Evolutionary conservation across 2,888 invertebrate species (phyloP).

Genomic region (Nasonia oneida): DNA sequence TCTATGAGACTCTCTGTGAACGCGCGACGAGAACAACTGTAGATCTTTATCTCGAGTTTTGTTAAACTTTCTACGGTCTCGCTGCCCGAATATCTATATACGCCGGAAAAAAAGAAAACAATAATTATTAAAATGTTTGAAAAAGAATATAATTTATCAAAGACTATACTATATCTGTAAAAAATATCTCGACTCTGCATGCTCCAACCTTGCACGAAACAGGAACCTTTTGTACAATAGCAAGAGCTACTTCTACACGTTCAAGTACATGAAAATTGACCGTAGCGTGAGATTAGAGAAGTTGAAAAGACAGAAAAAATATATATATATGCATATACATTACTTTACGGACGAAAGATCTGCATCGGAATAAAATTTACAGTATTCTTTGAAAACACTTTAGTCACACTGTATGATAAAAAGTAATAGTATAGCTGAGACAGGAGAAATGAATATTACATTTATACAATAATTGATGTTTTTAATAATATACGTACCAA

Average conservation of each 20-base stretch:
- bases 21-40: too few species aligned
- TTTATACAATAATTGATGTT: slow-evolving; percentile 51
- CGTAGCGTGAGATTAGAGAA: slow-evolving; percentile 30
- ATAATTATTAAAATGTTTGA: not conserved
- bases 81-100: not conserved
- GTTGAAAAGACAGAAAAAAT: not conserved
- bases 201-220: slow-evolving; percentile 14
- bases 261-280: not conserved
- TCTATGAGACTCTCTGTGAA: too few species aligned
- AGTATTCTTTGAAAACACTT: slow-evolving; percentile 37
- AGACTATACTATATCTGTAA: not conserved
- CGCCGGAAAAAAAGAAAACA: not conserved
- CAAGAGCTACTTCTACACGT: slow-evolving; percentile 31
- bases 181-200: not conserved
- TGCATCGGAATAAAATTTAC: slow-evolving; percentile 25
- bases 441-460: slow-evolving; percentile 25
- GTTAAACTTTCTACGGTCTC: not conserved
- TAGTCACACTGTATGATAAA: slow-evolving; percentile 37
- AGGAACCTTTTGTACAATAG: slow-evolving; percentile 49
- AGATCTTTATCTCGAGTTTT: too few species aligned
- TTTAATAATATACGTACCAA: slow-evolving; percentile 13
- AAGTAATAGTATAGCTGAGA: not conserved
- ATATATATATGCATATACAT: not conserved
- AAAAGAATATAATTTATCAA: not conserved
- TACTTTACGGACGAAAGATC: slow-evolving; percentile 15